Conservation (phyloP, 2,888 invertebrate genomes). For the Subacronicta megacephala region DNA sequence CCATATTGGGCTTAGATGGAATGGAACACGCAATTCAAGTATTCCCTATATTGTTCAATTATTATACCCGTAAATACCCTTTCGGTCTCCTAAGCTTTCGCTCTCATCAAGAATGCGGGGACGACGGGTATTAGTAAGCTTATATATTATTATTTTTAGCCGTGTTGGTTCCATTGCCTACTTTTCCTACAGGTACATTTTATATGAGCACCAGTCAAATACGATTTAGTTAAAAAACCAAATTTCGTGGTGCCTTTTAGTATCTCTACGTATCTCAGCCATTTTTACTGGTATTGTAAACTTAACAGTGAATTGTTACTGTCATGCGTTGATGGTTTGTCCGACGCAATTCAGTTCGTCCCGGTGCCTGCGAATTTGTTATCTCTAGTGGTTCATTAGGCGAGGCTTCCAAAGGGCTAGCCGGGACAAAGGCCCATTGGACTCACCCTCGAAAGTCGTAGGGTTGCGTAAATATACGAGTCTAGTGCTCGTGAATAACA, state of each 20-base stretch:
- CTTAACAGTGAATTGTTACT: slow-evolving; percentile 30
- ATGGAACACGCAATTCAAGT: no score
- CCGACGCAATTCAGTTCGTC: slow-evolving; percentile 29
- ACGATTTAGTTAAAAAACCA: slow-evolving; percentile 1
- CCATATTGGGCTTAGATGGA: no score
- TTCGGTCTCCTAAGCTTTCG: no score
- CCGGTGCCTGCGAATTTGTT: slow-evolving; percentile 63
- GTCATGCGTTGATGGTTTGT: slow-evolving; percentile 26
- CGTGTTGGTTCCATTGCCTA: no score
- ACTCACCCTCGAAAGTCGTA: slow-evolving; percentile 52
- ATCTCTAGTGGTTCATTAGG: slow-evolving; percentile 76
- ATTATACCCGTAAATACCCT: no score
- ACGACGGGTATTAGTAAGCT: no score
- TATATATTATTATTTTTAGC: no score
- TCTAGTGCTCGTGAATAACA: slow-evolving; percentile 14
- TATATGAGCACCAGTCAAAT: background rate
- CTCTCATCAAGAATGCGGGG: no score
- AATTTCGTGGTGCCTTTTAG: slow-evolving; percentile 8
- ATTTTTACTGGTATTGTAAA: slow-evolving; percentile 14
- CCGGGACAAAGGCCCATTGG: slow-evolving; percentile 57
- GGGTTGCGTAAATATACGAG: slow-evolving; percentile 45
- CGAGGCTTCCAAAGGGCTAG: slow-evolving; percentile 62
- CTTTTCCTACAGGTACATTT: no score
- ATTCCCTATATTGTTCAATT: no score
- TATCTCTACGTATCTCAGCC: slow-evolving; percentile 18